These are phyloP conservation scores for Lateolabrax maculatus DNA, from an alignment of 2,797 vertebrate species.

Conservation along the genomic window DNA sequence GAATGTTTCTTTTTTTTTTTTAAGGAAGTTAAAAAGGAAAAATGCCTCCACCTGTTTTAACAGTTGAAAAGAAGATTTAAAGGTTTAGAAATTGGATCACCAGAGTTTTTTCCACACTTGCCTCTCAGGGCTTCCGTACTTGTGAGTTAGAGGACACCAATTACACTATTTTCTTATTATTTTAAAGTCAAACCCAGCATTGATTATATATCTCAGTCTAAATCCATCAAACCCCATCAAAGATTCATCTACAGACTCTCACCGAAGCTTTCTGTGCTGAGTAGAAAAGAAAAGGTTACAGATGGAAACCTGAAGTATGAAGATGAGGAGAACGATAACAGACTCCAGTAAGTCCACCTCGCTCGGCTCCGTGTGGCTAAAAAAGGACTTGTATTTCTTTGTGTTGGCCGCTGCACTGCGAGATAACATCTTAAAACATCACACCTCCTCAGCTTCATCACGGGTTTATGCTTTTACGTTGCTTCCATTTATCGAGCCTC, in stretches of 20 bases:
- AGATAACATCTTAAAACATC: slow-evolving; percentile 59
- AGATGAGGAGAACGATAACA: not conserved
- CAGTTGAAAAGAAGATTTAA: no score
- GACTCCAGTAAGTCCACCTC: not conserved
- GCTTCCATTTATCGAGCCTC: slow-evolving; percentile 14
- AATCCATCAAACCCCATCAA: slow-evolving; percentile 11
- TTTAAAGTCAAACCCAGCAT: not conserved
- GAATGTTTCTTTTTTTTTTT: no score
- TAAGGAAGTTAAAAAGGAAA: no score
- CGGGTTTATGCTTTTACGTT: not conserved
- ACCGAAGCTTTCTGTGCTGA: not conserved
- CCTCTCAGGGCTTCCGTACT: no score
- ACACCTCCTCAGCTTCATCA: slow-evolving; percentile 13
- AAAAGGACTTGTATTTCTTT: slow-evolving; percentile 44
- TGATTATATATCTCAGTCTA: no score
- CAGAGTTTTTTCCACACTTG: no score
- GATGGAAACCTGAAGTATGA: not conserved
- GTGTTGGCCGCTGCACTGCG: not conserved
- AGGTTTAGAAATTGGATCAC: no score
- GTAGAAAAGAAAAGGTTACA: not conserved
- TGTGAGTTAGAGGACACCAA: not conserved
- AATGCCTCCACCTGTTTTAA: no score
- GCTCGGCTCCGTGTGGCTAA: slow-evolving; percentile 3
- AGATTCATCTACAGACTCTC: not conserved
- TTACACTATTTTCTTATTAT: no score